phyloP scores from a whole-genome alignment of 2,797 vertebrate species.

The Xenopus petersii region DNA sequence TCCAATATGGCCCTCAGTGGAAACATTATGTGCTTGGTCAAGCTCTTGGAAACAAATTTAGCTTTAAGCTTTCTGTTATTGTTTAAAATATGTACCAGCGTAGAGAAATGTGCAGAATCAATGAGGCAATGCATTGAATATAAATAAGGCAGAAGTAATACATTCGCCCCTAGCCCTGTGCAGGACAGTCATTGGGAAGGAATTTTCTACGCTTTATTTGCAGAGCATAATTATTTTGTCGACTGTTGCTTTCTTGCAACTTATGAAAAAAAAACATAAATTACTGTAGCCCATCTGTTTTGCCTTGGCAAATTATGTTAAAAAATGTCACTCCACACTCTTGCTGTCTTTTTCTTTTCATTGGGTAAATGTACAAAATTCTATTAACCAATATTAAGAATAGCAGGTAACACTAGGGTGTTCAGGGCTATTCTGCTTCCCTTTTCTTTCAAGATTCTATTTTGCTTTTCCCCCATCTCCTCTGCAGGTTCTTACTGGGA shows the following conservation, averaged over 20 bases:
- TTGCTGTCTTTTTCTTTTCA: background rate
- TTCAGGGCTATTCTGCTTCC: too few relatives aligned
- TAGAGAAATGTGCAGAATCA: constrained; percentile 46
- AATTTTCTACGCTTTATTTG: constrained; percentile 45
- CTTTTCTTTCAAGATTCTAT: too few relatives aligned
- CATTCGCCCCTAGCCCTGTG: constrained; percentile 41
- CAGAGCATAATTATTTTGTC: constrained; percentile 41
- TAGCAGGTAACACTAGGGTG: too few relatives aligned
- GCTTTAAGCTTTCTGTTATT: constrained; percentile 48
- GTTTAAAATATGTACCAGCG: constrained; percentile 50
- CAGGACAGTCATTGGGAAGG: constrained; percentile 35
- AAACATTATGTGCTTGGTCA: constrained; percentile 49
- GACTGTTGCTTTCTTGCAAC: constrained; percentile 15
- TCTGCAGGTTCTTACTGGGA: background rate
- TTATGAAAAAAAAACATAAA: constrained; percentile 21
- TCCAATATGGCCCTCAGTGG: constrained; percentile 43
- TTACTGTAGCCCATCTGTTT: constrained; percentile 22
- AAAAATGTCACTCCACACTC: background rate
- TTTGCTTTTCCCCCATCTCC: background rate
- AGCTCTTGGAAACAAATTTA: constrained; percentile 44
- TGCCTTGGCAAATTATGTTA: background rate
- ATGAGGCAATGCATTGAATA: constrained; percentile 49
- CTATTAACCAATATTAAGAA: too few relatives aligned
- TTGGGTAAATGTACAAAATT: too few relatives aligned
- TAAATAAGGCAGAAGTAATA: constrained; percentile 49